phyloP scores from a whole-genome alignment of 2,888 invertebrate species.

The Tigriopus californicus region DNA sequence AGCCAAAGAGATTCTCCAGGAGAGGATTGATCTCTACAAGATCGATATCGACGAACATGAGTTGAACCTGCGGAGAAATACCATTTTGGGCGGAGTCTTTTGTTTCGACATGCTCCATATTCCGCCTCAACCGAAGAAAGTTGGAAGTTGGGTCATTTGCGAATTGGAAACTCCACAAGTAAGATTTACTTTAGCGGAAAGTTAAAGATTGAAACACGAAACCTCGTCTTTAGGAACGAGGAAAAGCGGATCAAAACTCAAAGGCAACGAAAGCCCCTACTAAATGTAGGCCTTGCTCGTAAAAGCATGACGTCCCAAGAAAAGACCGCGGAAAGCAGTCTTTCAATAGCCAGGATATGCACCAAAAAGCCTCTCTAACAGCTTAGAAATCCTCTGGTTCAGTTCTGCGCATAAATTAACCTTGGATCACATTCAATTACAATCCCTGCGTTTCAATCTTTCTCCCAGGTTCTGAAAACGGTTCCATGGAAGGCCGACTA shows the following conservation, averaged over 20 bases:
- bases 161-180: conserved; percentile 12
- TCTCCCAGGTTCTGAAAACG: conserved; percentile 16
- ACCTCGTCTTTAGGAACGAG: too few species aligned
- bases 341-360: too few species aligned
- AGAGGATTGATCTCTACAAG: conserved; percentile 15
- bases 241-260: too few species aligned
- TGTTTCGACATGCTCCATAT: conserved; percentile 50
- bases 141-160: conserved; percentile 19
- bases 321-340: too few species aligned
- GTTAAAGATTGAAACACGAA: conserved; percentile 19
- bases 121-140: conserved; percentile 46
- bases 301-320: too few species aligned
- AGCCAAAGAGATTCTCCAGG: conserved; percentile 9
- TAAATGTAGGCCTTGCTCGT: too few species aligned
- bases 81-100: conserved; percentile 54
- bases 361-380: too few species aligned
- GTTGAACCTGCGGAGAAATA: conserved; percentile 38
- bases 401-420: neutral
- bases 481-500: conserved; percentile 22
- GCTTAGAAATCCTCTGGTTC: conserved; percentile 1
- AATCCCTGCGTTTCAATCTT: neutral
- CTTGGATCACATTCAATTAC: neutral
- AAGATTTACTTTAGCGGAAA: neutral
- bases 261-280: too few species aligned
- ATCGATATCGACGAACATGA: conserved; percentile 7